These are phyloP conservation scores for Parasteatoda tepidariorum DNA, from an alignment of 1,140 invertebrate genomes.

Conservation along the genomic window DNA sequence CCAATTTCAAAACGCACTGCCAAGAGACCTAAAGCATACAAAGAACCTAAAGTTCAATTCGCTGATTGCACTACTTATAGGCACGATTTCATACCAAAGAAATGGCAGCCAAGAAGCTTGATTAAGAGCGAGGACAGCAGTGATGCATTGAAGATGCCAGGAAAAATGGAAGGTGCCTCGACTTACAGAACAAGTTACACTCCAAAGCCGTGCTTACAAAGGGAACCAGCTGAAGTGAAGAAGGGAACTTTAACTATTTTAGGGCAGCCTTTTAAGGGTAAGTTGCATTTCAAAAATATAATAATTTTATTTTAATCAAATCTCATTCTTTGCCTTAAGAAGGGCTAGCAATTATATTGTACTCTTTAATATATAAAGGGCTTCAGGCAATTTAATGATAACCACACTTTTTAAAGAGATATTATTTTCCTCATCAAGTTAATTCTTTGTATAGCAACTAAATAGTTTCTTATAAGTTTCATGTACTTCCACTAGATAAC, in stretches of 20 bases:
- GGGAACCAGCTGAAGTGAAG: conserved; percentile 3
- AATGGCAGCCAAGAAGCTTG: not conserved
- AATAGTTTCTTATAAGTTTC: no score
- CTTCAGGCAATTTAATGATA: no score
- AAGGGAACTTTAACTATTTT: conserved; percentile 16
- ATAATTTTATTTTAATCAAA: no score
- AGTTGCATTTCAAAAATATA: not conserved
- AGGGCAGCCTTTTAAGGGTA: conserved; percentile 19
- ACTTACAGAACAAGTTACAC: conserved; percentile 14
- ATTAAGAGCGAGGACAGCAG: not conserved
- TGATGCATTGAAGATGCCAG: conserved; percentile 29
- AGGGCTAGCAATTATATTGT: no score
- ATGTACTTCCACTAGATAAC: no score
- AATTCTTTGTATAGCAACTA: no score
- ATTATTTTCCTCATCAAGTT: no score
- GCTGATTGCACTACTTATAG: conserved; percentile 6
- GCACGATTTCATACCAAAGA: conserved; percentile 9
- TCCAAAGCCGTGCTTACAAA: not conserved
- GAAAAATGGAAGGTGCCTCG: conserved; percentile 8
- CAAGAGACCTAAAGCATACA: not conserved
- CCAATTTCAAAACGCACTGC: not conserved
- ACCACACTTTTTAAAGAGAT: no score
- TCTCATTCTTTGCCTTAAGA: no score
- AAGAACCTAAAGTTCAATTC: conserved; percentile 13
- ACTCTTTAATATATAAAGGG: no score